phyloP scores from a whole-genome alignment of 2,888 invertebrate species.

The Diplazon laetatorius region DNA sequence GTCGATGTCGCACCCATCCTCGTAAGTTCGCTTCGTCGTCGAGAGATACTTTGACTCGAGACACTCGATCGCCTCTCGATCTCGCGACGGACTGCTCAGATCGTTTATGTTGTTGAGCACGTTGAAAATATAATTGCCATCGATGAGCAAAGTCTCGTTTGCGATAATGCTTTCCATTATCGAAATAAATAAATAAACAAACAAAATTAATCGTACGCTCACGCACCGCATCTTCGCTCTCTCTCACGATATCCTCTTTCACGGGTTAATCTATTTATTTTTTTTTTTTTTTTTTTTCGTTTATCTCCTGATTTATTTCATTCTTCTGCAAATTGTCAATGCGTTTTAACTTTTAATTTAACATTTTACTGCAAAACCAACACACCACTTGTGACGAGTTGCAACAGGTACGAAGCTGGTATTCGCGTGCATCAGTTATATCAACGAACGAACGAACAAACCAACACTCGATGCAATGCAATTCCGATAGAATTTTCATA shows the following conservation, averaged over 20 bases:
- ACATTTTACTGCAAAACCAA: no score
- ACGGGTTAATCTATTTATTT: slow-evolving; percentile 12
- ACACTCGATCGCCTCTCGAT: slow-evolving; percentile 71
- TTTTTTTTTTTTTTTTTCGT: neutral
- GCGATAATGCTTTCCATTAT: slow-evolving; percentile 64
- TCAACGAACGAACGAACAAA: no score
- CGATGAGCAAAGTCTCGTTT: slow-evolving; percentile 66
- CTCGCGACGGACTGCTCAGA: slow-evolving; percentile 71
- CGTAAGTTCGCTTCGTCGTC: slow-evolving; percentile 37
- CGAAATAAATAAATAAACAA: no score
- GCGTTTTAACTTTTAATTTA: no score
- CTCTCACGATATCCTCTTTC: neutral
- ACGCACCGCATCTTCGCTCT: neutral
- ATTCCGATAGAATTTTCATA: no score
- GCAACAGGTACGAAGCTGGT: no score
- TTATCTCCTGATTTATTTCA: neutral
- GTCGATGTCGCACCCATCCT: slow-evolving; percentile 80
- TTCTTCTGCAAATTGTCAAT: neutral
- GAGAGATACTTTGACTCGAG: slow-evolving; percentile 59
- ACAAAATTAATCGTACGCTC: neutral
- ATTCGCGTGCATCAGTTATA: no score
- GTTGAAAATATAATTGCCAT: slow-evolving; percentile 72
- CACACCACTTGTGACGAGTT: no score
- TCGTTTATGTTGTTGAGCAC: slow-evolving; percentile 73
- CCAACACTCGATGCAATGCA: no score